Evolutionary conservation across 1,140 invertebrate species (phyloP).

Genomic region (Heliconius hewitsoni): DNA sequence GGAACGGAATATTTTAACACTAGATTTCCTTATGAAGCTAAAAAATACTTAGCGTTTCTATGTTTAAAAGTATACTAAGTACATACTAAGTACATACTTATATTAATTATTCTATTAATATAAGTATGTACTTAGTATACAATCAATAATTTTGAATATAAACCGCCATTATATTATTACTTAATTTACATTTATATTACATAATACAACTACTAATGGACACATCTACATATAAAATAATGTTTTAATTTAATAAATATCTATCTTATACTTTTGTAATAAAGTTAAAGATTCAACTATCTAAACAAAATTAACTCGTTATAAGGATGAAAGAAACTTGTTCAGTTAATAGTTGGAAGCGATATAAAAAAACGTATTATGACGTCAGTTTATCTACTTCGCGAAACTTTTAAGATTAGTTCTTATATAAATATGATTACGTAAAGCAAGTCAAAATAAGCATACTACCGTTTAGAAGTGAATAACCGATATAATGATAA

Average conservation of each 20-base stretch:
- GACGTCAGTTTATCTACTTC: neutral
- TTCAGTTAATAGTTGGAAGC: neutral
- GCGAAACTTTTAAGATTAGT: slow-evolving; percentile 1
- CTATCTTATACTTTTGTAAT: neutral
- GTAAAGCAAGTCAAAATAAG: neutral
- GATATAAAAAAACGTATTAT: neutral
- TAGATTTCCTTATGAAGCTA: too few relatives aligned
- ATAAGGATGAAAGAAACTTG: slow-evolving; percentile 15
- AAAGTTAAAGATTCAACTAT: slow-evolving; percentile 1
- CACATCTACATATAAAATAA: neutral
- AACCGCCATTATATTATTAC: slow-evolving; percentile 3
- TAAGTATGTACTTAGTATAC: too few relatives aligned
- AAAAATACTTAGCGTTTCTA: too few relatives aligned
- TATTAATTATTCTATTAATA: too few relatives aligned
- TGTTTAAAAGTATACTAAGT: too few relatives aligned
- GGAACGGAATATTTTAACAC: too few relatives aligned
- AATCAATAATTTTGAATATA: neutral
- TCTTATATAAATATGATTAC: slow-evolving; percentile 7
- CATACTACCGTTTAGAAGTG: neutral
- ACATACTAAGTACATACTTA: too few relatives aligned
- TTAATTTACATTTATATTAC: neutral
- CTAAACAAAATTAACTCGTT: slow-evolving; percentile 3
- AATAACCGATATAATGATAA: neutral
- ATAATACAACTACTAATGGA: neutral
- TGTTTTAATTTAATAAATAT: neutral